Conservation (phyloP, 2,888 invertebrate species). For the Drosophila basisetae region DNA sequence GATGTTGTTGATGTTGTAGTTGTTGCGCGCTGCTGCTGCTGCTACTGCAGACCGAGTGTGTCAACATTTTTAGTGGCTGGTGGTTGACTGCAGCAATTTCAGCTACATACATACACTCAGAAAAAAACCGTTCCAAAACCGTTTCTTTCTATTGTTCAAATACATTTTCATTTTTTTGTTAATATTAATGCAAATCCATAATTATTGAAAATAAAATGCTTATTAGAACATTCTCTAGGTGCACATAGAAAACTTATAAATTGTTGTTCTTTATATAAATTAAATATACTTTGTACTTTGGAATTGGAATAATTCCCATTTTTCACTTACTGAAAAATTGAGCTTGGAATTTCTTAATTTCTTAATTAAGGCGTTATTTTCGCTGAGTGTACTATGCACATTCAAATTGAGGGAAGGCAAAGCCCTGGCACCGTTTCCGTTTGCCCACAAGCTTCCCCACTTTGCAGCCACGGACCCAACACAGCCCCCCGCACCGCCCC, state of each 20-base stretch:
- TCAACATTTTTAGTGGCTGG: conserved; percentile 78
- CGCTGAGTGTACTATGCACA: not conserved
- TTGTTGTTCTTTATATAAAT: not conserved
- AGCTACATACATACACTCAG: conserved; percentile 22
- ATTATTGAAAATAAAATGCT: not conserved
- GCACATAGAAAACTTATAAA: not conserved
- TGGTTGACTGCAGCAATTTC: conserved; percentile 75
- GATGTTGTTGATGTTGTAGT: conserved; percentile 9
- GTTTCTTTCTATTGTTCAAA: not conserved
- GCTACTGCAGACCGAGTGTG: conserved; percentile 66
- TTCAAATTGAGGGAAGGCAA: conserved; percentile 39
- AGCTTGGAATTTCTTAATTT: not conserved
- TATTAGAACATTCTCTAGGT: not conserved
- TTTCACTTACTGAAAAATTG: not conserved
- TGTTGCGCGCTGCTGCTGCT: conserved; percentile 2
- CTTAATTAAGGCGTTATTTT: not conserved
- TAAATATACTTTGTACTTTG: rapidly evolving
- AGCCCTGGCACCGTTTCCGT: conserved; percentile 50
- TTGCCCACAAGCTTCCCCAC: conserved; percentile 1
- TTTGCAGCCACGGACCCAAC: not conserved
- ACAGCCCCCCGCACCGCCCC: not conserved
- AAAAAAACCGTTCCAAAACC: not conserved
- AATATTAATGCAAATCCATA: not conserved
- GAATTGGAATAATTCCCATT: not conserved
- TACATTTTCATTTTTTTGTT: not conserved